Base-by-base conservation (phyloP, 2,797 vertebrate genomes). In the Macropodus opercularis region DNA sequence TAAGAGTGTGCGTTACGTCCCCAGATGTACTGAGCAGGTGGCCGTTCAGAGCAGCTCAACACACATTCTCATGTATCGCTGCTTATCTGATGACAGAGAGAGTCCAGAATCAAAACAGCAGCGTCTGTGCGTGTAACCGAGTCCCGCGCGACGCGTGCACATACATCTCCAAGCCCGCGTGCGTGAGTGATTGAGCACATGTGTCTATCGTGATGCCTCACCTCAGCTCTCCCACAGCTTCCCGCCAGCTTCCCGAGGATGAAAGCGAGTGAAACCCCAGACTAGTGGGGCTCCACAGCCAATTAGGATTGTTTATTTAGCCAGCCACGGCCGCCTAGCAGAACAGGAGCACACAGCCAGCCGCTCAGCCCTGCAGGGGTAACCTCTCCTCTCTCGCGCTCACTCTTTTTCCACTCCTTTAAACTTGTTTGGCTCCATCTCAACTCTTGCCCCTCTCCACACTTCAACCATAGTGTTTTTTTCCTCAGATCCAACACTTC, bases 271-370 rank as follows among this genome's bases (percentile, higher is more conserved):
- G 87, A 91, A 92, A 93, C 90, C 90, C 86, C 91, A 92, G 95
- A 94, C 92, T 94, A 92, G 92, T 85, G 92, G 93, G 95, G 95
- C 95, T 95, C 96, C 94, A 94, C 91, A 90, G 89, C 92, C 94
- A 96, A 96, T 96, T 96, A 96, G 91, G 90, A 89, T 89, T 94
- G 93, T 95, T 95, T 93, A 95, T 92, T 94, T 91, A 94, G 84
- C 85, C 86, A 78, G 87, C 83, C 82, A 85, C 79, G 91, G 93
- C 92, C 90, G 93, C 90, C 87, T 62, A 84, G 85, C 85, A 85
- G 83, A 86, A 85, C 86, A 85, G 85, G 83, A 88, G 86, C 86
- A 70, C 80, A 85, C 76, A 89, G 84, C 87, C 85, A 85, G 82
- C 79, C 84, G 82, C 80, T 85, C 80, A 85, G 77, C 62, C 80